phyloP scores from a whole-genome alignment of 2,797 vertebrate genomes.

The Allobates femoralis region DNA sequence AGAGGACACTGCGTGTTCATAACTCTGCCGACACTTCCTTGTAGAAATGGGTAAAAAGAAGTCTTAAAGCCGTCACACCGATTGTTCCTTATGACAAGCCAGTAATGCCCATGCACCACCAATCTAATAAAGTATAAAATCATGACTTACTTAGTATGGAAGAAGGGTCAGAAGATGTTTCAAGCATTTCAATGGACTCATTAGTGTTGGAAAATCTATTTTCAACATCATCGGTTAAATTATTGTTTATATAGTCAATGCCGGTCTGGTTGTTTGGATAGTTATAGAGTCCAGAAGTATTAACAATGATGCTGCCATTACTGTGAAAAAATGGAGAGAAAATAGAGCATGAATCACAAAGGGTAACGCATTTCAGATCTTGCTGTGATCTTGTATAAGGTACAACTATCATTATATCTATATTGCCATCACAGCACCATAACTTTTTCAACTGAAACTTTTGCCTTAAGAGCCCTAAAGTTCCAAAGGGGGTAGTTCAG shows the following conservation, averaged over 20 bases:
- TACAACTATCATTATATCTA: too few species aligned
- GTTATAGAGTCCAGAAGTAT: constrained; percentile 40
- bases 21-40: neutral
- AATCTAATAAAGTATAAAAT: neutral
- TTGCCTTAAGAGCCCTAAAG: too few species aligned
- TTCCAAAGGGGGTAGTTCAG: too few species aligned
- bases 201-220: neutral
- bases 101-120: neutral
- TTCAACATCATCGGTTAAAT: neutral
- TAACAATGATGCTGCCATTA: constrained; percentile 31
- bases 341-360: neutral
- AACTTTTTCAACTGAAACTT: too few species aligned
- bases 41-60: neutral
- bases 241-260: constrained; percentile 42
- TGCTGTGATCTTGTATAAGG: neutral
- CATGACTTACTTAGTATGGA: constrained; percentile 22
- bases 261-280: constrained; percentile 54
- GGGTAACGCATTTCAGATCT: neutral
- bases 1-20: neutral
- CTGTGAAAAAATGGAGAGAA: neutral
- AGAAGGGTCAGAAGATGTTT: neutral
- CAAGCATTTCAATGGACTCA: neutral
- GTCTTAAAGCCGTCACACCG: neutral
- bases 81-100: neutral
- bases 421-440: too few species aligned